Evolutionary conservation across 2,113 vertebrate species (phyloP), one percentile per base, ranked within the genome.

Genomic region (Trichechus manatus): DNA sequence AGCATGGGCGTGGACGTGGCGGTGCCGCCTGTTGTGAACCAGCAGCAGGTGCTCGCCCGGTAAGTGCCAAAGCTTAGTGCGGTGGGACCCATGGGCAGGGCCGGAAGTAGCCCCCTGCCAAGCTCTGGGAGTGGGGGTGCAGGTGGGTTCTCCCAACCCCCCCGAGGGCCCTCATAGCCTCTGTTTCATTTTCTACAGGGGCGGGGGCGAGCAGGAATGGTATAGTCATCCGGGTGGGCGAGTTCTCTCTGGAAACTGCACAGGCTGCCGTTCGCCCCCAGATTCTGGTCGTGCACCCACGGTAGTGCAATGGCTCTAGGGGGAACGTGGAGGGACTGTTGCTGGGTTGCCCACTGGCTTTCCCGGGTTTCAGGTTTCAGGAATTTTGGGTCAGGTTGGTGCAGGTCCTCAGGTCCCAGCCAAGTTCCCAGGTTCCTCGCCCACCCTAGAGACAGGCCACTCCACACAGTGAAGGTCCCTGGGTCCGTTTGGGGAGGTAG

Each of bases 1-100:
- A 96, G 89, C 0, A 42, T 88, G 29, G 97, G 74, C 15, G 22
- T 80, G 53, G 97, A 91, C 1, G 80, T 66, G 79, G 85, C 92
- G 0, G n/a, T 44, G 22, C 97, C 96, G 10, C 29, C 95, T 9
- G 25, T 95, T 29, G 92, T 99, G 94, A 99, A 99, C 95, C 99
- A 99, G 89, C 98, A 99, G 97, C 97, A 98, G 90, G 98, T 99
- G 70, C 98, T 99, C 1, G 98, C 99, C 97, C 99, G 99, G 99
- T 99, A 89, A 97, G 98, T 98, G 36, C 68, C 2, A 0, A 15
- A 36, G 20, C n/a, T 7, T 0, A 33, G 78, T 83, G 59, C 0
- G 27, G 31, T 0, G 14, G 61, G 75, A 6, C 47, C 84, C 56
- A 0, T 1, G 0, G 1, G 27, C 0, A 0, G 53, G 89, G 19